phyloP scores from a whole-genome alignment of 2,113 vertebrate genomes.

The Myiozetetes cayanensis region DNA sequence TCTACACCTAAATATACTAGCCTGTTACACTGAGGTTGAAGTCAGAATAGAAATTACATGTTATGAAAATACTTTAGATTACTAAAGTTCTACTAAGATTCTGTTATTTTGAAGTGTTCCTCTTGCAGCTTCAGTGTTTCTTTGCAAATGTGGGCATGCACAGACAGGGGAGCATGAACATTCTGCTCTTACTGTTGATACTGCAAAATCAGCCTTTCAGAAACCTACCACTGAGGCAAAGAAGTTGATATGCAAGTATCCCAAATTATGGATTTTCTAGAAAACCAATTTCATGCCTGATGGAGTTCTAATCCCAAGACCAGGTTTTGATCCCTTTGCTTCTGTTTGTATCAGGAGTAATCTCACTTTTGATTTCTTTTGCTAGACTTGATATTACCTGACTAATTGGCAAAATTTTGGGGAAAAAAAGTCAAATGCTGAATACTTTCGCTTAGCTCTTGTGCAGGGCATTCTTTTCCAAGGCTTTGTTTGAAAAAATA shows the following conservation, averaged over 20 bases:
- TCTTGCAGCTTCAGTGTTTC: background rate
- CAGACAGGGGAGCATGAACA: background rate
- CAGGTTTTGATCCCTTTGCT: background rate
- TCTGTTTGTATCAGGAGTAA: background rate
- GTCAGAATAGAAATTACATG: background rate
- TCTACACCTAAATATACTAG: background rate
- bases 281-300: background rate
- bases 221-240: background rate
- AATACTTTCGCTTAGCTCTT: background rate
- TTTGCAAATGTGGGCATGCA: background rate
- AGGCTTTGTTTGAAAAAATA: background rate
- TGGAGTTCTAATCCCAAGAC: background rate
- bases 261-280: background rate
- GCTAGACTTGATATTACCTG: background rate
- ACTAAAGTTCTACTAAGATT: background rate
- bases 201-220: background rate
- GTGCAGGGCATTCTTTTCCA: background rate
- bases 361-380: background rate
- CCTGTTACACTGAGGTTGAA: background rate
- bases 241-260: background rate
- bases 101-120: background rate
- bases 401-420: background rate
- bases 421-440: background rate
- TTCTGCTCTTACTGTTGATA: background rate
- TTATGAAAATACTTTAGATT: background rate